Percentiles rank a stretch among this genome's conserved stretches.
phyloP scores from a whole-genome alignment of 2,888 invertebrate species.

The Coelopa pilipes region DNA sequence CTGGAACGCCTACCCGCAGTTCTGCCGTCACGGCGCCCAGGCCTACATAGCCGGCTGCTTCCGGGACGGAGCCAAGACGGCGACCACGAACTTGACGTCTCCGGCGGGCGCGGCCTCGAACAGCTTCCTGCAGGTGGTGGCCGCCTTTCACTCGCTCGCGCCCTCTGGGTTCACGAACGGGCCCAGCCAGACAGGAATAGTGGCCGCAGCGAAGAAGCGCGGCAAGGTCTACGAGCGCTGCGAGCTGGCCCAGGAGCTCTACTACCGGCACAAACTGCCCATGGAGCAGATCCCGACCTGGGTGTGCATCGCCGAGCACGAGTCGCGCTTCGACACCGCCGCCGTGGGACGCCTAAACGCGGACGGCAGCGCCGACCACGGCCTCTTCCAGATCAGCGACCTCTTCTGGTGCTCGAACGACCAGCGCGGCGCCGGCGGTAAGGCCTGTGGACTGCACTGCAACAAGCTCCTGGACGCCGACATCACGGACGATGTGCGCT shows the following conservation, averaged over 20 bases:
- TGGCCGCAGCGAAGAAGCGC: constrained; percentile 36
- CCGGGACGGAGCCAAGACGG: constrained; percentile 29
- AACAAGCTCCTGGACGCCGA: constrained; percentile 75
- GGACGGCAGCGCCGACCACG: constrained; percentile 73
- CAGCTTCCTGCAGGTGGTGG: constrained; percentile 25
- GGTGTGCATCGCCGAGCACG: constrained; percentile 78
- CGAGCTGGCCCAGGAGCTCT: constrained; percentile 75
- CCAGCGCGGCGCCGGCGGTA: constrained; percentile 65
- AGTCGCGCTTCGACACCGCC: constrained; percentile 75
- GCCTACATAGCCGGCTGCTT: constrained; percentile 60
- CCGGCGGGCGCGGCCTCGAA: constrained; percentile 42
- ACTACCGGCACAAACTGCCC: constrained; percentile 68
- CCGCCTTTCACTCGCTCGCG: constrained; percentile 14
- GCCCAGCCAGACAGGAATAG: neutral
- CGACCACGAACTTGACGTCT: too few relatives aligned
- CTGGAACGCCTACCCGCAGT: constrained; percentile 61
- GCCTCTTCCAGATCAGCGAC: constrained; percentile 78
- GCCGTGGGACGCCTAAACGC: constrained; percentile 67
- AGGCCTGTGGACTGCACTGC: constrained; percentile 74
- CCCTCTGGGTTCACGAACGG: neutral
- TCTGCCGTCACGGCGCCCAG: constrained; percentile 56
- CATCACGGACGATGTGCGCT: constrained; percentile 76
- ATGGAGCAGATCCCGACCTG: constrained; percentile 70
- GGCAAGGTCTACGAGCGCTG: constrained; percentile 73
- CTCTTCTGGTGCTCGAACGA: constrained; percentile 74